A percentile compares a stretch with the other conserved stretches of the same genome.
Conservation (phyloP, 1,140 invertebrate genomes). For the Zeugodacus cucurbitae region DNA sequence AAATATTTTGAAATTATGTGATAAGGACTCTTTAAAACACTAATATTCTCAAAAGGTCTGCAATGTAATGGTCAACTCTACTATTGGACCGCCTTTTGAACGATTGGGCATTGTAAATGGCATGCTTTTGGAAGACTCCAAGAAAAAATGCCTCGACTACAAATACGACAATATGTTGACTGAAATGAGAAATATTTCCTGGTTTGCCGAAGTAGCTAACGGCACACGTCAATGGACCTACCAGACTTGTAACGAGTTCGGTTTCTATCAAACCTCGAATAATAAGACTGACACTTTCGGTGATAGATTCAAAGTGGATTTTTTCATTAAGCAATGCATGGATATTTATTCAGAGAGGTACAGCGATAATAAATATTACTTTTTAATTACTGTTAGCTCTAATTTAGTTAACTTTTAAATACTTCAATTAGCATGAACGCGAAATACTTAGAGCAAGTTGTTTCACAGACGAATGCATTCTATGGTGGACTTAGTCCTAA, state of each 20-base stretch:
- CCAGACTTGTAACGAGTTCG: slow-evolving; percentile 97
- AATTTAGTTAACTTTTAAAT: neutral
- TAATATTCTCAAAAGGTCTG: slow-evolving; percentile 69
- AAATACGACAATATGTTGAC: slow-evolving; percentile 83
- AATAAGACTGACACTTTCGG: slow-evolving; percentile 80
- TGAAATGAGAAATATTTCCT: slow-evolving; percentile 76
- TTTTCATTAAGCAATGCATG: slow-evolving; percentile 83
- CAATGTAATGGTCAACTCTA: slow-evolving; percentile 77
- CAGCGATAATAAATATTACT: neutral
- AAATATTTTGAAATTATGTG: neutral
- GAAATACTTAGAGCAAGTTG: slow-evolving; percentile 67
- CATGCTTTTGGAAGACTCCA: slow-evolving; percentile 74
- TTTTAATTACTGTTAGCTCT: neutral
- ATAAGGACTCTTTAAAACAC: slow-evolving; percentile 40
- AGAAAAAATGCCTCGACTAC: slow-evolving; percentile 85
- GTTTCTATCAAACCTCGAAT: slow-evolving; percentile 91
- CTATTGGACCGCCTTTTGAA: slow-evolving; percentile 72
- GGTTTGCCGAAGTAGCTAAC: slow-evolving; percentile 72
- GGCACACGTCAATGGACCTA: slow-evolving; percentile 89
- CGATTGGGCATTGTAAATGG: slow-evolving; percentile 80
- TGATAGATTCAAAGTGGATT: slow-evolving; percentile 79
- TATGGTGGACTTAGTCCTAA: slow-evolving; percentile 82
- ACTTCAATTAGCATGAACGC: slow-evolving; percentile 51
- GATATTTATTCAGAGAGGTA: slow-evolving; percentile 80
- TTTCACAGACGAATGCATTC: slow-evolving; percentile 79